These are phyloP conservation scores for Excalfactoria chinensis DNA, from an alignment of 2,113 vertebrate species.

Conservation along the genomic window DNA sequence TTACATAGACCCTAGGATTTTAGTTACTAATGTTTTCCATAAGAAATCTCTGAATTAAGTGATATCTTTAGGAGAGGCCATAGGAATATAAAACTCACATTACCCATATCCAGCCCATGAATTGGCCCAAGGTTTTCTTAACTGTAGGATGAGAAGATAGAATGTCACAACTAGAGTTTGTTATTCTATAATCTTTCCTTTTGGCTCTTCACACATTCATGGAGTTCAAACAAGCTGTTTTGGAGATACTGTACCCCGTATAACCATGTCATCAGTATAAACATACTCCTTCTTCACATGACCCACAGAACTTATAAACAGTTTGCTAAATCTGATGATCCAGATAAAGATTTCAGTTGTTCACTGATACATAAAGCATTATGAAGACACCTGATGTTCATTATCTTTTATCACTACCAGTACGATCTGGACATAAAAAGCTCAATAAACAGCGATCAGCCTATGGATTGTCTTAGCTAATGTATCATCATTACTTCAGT, in stretches of 20 bases:
- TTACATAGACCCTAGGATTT: fast-evolving
- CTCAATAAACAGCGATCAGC: slow-evolving; percentile 31
- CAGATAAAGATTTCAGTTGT: not conserved
- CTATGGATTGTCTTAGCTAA: slow-evolving; percentile 48
- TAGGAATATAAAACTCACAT: not conserved
- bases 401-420: slow-evolving; percentile 65
- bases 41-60: not conserved
- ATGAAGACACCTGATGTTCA: slow-evolving; percentile 46
- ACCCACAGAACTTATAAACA: not conserved
- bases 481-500: slow-evolving; percentile 51
- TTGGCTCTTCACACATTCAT: not conserved
- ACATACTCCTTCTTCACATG: not conserved
- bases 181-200: not conserved
- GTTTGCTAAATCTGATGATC: not conserved
- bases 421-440: slow-evolving; percentile 35
- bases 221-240: not conserved
- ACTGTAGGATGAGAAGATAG: not conserved
- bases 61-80: not conserved
- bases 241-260: not conserved
- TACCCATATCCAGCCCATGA: not conserved
- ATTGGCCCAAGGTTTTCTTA: not conserved
- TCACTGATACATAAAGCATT: not conserved
- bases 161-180: not conserved
- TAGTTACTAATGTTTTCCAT: not conserved
- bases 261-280: not conserved